Conservation (phyloP, 2,797 vertebrate genomes). For the Notolabrus celidotus region DNA sequence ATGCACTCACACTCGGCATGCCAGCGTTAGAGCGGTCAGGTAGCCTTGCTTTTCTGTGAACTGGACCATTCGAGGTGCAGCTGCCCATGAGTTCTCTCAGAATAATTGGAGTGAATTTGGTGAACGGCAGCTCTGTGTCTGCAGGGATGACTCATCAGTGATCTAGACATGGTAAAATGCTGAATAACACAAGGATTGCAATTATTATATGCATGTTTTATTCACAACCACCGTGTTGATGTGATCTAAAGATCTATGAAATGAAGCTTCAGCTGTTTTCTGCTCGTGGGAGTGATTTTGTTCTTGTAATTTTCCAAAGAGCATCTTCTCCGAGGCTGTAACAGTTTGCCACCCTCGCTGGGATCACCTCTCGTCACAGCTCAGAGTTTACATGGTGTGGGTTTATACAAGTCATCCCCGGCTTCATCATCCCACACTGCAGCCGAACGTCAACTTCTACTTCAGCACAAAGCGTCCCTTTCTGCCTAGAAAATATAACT, state of each 20-base stretch:
- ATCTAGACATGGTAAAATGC: no score
- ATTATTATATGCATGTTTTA: no score
- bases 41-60: no score
- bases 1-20: no score
- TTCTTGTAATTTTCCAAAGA: slow-evolving; percentile 5
- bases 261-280: background rate
- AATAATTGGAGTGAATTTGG: no score
- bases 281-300: background rate
- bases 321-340: slow-evolving; percentile 1
- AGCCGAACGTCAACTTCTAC: slow-evolving; percentile 20
- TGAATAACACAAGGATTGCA: no score
- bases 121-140: no score
- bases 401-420: slow-evolving; percentile 24
- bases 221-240: background rate
- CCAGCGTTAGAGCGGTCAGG: no score
- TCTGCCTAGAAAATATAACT: slow-evolving; percentile 28
- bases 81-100: no score
- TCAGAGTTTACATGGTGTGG: slow-evolving; percentile 25
- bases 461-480: slow-evolving; percentile 24
- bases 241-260: background rate
- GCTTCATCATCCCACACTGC: slow-evolving; percentile 26
- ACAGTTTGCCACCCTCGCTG: slow-evolving; percentile 6
- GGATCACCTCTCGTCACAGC: slow-evolving; percentile 24
- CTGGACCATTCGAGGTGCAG: no score
- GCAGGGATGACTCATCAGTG: no score